phyloP scores from a whole-genome alignment of 1,140 invertebrate species.

The Antheraea mylitta region DNA sequence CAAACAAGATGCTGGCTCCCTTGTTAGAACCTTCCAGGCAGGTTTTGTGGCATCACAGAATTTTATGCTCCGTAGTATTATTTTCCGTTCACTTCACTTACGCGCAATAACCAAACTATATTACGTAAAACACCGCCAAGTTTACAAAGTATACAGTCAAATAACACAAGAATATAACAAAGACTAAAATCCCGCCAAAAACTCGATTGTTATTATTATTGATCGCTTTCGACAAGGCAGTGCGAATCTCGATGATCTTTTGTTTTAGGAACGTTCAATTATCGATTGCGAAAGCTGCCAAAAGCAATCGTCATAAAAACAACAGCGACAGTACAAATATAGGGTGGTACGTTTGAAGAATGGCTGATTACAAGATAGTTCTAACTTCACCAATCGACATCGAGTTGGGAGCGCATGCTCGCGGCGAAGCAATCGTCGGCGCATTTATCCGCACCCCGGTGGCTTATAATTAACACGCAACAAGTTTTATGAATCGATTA shows the following conservation, averaged over 20 bases:
- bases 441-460: constrained; percentile 56
- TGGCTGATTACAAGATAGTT: constrained; percentile 59
- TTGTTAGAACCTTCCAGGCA: too few relatives aligned
- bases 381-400: constrained; percentile 45
- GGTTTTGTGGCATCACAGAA: too few relatives aligned
- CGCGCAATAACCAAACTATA: too few relatives aligned
- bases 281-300: constrained; percentile 22
- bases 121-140: too few relatives aligned
- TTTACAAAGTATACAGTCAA: too few relatives aligned
- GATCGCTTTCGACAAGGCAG: constrained; percentile 8
- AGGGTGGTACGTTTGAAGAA: constrained; percentile 54
- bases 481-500: constrained; percentile 77
- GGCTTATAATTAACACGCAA: constrained; percentile 78
- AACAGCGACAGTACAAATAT: constrained; percentile 53
- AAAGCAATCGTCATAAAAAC: constrained; percentile 49
- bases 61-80: too few relatives aligned
- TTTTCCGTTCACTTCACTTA: too few relatives aligned
- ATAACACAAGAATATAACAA: too few relatives aligned
- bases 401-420: constrained; percentile 35
- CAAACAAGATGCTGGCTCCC: too few relatives aligned
- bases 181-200: too few relatives aligned
- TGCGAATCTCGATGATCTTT: constrained; percentile 1
- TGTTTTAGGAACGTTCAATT: constrained; percentile 21
- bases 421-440: constrained; percentile 34
- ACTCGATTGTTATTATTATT: constrained; percentile 5